Conservation (phyloP, 2,113 vertebrate genomes). For the Pheucticus melanocephalus region DNA sequence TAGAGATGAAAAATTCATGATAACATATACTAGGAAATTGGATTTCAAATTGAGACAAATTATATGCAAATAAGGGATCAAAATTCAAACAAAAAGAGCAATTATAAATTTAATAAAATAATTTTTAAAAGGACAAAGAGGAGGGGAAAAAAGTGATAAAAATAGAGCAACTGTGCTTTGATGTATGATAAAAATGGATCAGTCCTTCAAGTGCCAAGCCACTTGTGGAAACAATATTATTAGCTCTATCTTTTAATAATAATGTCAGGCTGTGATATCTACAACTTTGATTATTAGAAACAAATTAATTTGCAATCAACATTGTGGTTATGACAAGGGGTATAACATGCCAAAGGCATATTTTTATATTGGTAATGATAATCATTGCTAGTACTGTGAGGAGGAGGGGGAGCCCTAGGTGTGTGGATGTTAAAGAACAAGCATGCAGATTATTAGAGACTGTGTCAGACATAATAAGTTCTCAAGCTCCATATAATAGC, state of each 20-base stretch:
- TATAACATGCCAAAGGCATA: not conserved
- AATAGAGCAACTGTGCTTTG: not conserved
- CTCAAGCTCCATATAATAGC: not conserved
- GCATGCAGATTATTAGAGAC: not conserved
- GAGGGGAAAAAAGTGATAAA: not conserved
- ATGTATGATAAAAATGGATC: not conserved
- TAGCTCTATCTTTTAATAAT: not conserved
- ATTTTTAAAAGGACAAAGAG: not conserved
- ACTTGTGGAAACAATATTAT: not conserved
- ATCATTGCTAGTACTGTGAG: not conserved
- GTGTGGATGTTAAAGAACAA: not conserved
- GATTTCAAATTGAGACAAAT: constrained; percentile 12
- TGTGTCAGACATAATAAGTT: not conserved
- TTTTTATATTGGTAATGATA: not conserved
- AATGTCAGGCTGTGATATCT: not conserved
- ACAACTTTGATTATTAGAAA: not conserved
- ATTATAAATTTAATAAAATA: not conserved
- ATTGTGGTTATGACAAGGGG: not conserved
- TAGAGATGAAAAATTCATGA: not conserved
- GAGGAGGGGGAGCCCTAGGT: not conserved
- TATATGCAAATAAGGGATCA: not conserved
- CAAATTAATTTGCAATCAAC: not conserved
- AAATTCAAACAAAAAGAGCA: not conserved
- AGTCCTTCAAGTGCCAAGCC: not conserved
- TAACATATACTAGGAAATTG: not conserved